These are phyloP conservation scores for Drosophila sordidapex DNA, from an alignment of 2,888 invertebrate genomes.

Conservation along the genomic window DNA sequence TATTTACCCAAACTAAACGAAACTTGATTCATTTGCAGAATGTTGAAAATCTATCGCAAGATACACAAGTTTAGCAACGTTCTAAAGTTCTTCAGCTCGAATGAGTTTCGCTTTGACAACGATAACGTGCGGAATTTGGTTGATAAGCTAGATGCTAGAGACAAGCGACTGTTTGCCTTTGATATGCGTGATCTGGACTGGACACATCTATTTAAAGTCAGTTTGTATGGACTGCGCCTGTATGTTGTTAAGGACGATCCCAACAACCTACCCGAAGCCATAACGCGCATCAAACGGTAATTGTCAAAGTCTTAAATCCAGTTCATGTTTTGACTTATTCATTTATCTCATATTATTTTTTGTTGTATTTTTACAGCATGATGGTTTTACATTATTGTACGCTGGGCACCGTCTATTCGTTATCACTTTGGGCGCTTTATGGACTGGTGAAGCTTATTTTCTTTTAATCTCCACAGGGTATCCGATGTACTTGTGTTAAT, in stretches of 20 bases:
- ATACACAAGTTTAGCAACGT: conserved; percentile 93
- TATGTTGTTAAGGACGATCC: conserved; percentile 93
- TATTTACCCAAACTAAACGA: neutral
- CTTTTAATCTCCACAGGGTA: conserved; percentile 44
- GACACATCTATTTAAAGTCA: conserved; percentile 86
- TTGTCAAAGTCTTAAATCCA: neutral
- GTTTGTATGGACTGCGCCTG: conserved; percentile 90
- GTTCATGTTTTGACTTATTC: neutral
- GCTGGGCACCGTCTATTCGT: conserved; percentile 71
- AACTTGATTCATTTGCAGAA: conserved; percentile 85
- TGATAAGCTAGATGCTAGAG: conserved; percentile 84
- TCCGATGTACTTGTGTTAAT: conserved; percentile 9
- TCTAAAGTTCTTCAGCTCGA: conserved; percentile 91
- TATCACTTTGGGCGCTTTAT: conserved; percentile 73
- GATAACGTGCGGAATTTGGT: conserved; percentile 86
- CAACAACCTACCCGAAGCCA: conserved; percentile 88
- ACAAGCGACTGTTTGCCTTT: conserved; percentile 89
- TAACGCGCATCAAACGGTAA: conserved; percentile 88
- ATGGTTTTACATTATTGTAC: conserved; percentile 78
- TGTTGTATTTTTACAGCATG: conserved; percentile 60
- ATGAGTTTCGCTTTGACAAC: conserved; percentile 90
- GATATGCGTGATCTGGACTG: conserved; percentile 91
- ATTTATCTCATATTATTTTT: neutral
- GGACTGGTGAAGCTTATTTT: conserved; percentile 71
- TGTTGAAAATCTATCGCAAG: conserved; percentile 92